These are phyloP conservation scores for Microtus oregoni DNA, from an alignment of 2,113 vertebrate genomes.

Conservation along the genomic window DNA sequence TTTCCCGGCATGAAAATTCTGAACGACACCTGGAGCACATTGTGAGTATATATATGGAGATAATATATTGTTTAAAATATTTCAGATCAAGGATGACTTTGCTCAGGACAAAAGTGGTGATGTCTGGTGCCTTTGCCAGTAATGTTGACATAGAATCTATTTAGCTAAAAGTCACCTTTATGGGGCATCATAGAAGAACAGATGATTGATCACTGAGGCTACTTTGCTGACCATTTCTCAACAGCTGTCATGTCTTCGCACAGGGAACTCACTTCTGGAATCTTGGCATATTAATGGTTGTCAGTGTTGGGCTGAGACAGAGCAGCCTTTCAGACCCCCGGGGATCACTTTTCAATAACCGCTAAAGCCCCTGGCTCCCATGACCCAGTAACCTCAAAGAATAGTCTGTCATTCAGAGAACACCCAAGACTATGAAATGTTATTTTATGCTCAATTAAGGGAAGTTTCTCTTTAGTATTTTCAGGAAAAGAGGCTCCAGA, in stretches of 20 bases:
- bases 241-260: slow-evolving; percentile 1
- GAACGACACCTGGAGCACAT: slow-evolving; percentile 50
- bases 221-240: not conserved
- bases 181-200: not conserved
- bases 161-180: slow-evolving; percentile 58
- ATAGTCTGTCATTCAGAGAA: slow-evolving; percentile 36
- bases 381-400: slow-evolving; percentile 56
- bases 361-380: not conserved
- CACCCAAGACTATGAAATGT: slow-evolving; percentile 19
- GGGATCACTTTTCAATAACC: slow-evolving; percentile 26
- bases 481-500: not conserved
- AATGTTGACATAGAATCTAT: slow-evolving; percentile 41
- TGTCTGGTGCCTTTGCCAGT: slow-evolving; percentile 34
- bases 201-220: not conserved
- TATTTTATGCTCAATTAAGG: slow-evolving; percentile 68
- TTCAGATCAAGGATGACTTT: slow-evolving; percentile 22
- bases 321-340: slow-evolving; percentile 2
- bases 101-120: slow-evolving; percentile 52
- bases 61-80: slow-evolving; percentile 65
- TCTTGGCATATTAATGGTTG: not conserved
- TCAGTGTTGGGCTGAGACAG: not conserved
- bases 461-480: slow-evolving; percentile 64
- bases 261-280: not conserved
- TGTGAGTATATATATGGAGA: slow-evolving; percentile 43
- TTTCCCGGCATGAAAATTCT: slow-evolving; percentile 15